A percentile compares a stretch with the other conserved stretches of the same genome.
These are phyloP conservation scores for Halesus radiatus DNA, from an alignment of 1,140 invertebrate genomes.

Conservation along the genomic window DNA sequence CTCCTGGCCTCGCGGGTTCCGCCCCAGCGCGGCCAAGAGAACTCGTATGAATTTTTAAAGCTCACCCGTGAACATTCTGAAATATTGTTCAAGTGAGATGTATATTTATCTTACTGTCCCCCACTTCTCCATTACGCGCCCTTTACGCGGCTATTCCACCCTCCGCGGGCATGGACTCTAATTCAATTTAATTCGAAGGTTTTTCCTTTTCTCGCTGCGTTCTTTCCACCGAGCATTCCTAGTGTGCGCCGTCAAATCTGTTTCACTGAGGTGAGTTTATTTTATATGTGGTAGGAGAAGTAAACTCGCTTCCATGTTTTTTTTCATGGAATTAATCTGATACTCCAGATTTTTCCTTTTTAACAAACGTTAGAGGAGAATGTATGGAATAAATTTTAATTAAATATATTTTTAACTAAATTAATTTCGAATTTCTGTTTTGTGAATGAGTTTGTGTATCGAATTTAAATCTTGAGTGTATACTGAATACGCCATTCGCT, in stretches of 20 bases:
- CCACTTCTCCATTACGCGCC: neutral
- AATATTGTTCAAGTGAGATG: constrained; percentile 36
- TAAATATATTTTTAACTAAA: neutral
- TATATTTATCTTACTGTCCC: constrained; percentile 32
- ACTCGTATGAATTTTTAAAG: constrained; percentile 35
- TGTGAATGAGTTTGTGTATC: neutral
- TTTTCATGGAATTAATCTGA: neutral
- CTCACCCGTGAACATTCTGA: constrained; percentile 24
- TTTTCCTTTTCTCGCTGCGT: constrained; percentile 1
- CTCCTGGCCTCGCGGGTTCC: no score
- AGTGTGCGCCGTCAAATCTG: constrained; percentile 10
- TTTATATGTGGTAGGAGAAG: neutral
- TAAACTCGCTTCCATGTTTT: no score
- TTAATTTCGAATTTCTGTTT: neutral
- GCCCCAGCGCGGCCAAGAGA: neutral
- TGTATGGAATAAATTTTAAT: no score
- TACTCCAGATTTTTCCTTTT: neutral
- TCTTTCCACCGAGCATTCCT: neutral
- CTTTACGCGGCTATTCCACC: constrained; percentile 4
- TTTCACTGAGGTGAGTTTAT: neutral
- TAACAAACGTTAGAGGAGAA: no score
- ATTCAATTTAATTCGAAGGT: constrained; percentile 15
- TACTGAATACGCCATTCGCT: no score
- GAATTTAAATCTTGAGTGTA: no score
- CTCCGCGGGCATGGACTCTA: neutral